Evolutionary conservation across 2,888 invertebrate genomes (phyloP), one percentile per base, ranked within the genome.

Genomic region (Megalurothrips usitatus): DNA sequence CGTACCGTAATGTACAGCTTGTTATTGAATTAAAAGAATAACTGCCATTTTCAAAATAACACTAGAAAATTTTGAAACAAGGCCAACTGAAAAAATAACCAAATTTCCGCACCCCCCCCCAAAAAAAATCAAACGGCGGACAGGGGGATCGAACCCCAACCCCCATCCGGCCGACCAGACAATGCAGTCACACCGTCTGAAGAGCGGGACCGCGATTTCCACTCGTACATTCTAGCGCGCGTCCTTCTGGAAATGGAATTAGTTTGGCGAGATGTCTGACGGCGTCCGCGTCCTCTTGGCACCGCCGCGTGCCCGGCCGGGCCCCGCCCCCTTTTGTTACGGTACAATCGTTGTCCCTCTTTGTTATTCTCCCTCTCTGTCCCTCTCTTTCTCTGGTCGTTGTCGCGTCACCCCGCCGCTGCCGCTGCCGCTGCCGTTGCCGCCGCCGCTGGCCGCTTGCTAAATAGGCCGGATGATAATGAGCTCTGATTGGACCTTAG

Each of bases 231-330:
- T 58, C 58, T 9, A 8, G 68, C 23, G 23, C 9, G 26, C 68
- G 23, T 23, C 68, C 23, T 75, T 26, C 23, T 75, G 68, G 23
- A 75, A 75, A 26, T 75, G 68, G 26, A 75, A 75, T 75, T 75
- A 75, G 68, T 75, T n/a, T 75, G 68, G 68, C 68, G 68, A 75
- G 68, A 75, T 26, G 68, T 75, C 68, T 75, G 58, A 11, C n/a
- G 58, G 58, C 17, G 14, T 58, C 34, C 2, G 34, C 34, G 3
- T 43, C 34, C 23, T 23, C 8, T 26, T 75, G 68, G 68, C 68
- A 12, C 23, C 26, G 12, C 26, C 9, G 26, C 68, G 9, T n/a
- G 68, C 68, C 26, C 23, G 1, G n/a, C n/a, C 52, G 63, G 1
- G 34, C 63, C 23, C 17, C 2, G 34, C 34, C 6, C 34, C 6